These are phyloP conservation scores for Pungitius pungitius DNA, from an alignment of 2,113 vertebrate genomes.

Conservation along the genomic window DNA sequence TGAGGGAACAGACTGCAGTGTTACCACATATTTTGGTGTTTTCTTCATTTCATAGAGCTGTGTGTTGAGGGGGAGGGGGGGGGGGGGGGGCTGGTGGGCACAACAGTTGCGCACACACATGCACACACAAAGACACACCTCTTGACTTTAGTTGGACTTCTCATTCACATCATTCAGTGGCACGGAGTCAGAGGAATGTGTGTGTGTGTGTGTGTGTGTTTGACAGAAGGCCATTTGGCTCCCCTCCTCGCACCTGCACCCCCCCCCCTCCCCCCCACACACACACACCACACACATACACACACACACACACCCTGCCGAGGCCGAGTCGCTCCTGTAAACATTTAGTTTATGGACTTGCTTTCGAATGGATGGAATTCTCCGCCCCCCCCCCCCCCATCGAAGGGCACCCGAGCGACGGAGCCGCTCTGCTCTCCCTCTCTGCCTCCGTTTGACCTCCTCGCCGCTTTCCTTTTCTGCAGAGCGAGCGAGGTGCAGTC, in stretches of 20 bases:
- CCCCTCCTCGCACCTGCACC: neutral
- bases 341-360: conserved; percentile 29
- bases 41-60: conserved; percentile 23
- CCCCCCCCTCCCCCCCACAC: too few species aligned
- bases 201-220: neutral
- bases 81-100: neutral
- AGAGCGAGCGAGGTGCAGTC: too few species aligned
- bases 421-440: neutral
- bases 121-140: neutral
- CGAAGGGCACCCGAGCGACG: neutral
- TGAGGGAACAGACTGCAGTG: neutral
- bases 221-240: conserved; percentile 34
- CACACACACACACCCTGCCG: neutral
- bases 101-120: neutral
- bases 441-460: too few species aligned
- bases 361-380: conserved; percentile 1
- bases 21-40: conserved; percentile 21
- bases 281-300: neutral
- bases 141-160: neutral
- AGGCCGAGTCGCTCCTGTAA: conserved; percentile 11
- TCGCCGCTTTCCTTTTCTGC: too few species aligned
- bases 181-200: neutral
- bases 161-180: neutral
- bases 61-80: neutral
- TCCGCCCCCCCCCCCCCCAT: too few species aligned